A percentile compares a stretch with the other conserved stretches of the same genome.
Conservation (phyloP, 1,140 invertebrate genomes). For the Whitmania pigra region DNA sequence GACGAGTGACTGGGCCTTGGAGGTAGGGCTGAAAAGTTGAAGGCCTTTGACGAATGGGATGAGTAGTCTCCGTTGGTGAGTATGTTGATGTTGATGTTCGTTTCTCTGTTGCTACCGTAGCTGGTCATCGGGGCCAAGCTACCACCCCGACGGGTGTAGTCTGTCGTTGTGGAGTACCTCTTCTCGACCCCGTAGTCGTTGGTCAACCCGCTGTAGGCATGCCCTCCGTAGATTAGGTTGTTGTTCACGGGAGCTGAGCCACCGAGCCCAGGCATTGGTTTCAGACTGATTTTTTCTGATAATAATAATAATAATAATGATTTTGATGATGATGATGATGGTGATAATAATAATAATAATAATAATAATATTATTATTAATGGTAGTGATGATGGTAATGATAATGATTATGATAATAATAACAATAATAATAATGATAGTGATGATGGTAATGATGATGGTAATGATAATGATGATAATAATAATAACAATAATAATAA, state of each 20-base stretch:
- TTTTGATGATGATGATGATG: background rate
- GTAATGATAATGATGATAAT: no score
- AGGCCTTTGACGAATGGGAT: background rate
- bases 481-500: background rate
- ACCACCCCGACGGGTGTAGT: background rate
- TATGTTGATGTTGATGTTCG: background rate
- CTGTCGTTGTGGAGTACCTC: background rate
- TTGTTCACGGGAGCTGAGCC: background rate
- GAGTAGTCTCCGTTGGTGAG: background rate
- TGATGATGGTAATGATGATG: background rate
- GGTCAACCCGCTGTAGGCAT: background rate
- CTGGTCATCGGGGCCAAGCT: background rate
- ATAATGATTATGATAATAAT: background rate
- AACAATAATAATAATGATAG: background rate
- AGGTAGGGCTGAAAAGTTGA: background rate
- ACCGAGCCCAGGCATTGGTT: background rate
- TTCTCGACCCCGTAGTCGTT: background rate
- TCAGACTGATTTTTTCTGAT: constrained; percentile 5
- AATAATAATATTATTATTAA: no score
- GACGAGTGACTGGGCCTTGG: background rate
- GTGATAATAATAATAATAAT: no score
- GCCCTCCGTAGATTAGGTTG: constrained; percentile 6
- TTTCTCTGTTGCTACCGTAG: background rate
- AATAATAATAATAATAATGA: background rate
- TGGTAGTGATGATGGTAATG: no score